These are phyloP conservation scores for Parazoanthus darwini DNA, from an alignment of 92 coral and sea anemone species.

Conservation along the genomic window DNA sequence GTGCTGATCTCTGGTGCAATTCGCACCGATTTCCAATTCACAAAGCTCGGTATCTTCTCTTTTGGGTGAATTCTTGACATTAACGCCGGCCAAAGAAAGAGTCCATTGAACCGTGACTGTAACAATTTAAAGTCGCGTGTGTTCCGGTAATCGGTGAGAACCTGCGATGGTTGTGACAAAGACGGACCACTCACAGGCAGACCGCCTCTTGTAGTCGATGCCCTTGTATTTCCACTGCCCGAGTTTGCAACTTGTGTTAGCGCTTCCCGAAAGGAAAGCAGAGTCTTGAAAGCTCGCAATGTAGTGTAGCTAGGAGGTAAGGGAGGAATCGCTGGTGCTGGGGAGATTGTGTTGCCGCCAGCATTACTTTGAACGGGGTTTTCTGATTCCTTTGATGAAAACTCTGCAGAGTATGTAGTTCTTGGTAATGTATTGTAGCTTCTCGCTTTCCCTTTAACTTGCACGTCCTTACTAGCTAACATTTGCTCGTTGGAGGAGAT, in stretches of 20 bases:
- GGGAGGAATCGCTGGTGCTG: conserved; percentile 79
- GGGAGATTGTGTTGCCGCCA: background rate
- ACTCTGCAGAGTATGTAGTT: background rate
- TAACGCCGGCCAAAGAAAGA: conserved; percentile 93
- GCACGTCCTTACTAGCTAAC: conserved; percentile 29
- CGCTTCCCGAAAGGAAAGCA: conserved; percentile 60
- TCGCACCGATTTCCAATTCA: conserved; percentile 29
- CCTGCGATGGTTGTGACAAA: background rate
- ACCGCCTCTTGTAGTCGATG: background rate
- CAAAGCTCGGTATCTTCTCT: conserved; percentile 51
- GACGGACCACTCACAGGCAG: background rate
- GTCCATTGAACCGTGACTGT: conserved; percentile 76
- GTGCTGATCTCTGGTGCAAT: background rate
- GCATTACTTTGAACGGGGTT: background rate
- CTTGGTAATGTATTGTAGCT: background rate
- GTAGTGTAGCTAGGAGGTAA: conserved; percentile 91
- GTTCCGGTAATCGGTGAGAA: conserved; percentile 44
- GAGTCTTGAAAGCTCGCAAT: conserved; percentile 64
- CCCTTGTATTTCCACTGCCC: conserved; percentile 5
- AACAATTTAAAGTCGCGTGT: conserved; percentile 74
- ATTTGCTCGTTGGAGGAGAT: conserved; percentile 25
- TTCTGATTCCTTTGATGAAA: background rate
- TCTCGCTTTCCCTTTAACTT: background rate
- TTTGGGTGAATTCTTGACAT: conserved; percentile 67
- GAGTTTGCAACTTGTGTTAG: conserved; percentile 65